Percentiles rank a stretch among this genome's conserved stretches.
phyloP scores from a whole-genome alignment of 2,888 invertebrate species.

The Epinotia ramella region DNA sequence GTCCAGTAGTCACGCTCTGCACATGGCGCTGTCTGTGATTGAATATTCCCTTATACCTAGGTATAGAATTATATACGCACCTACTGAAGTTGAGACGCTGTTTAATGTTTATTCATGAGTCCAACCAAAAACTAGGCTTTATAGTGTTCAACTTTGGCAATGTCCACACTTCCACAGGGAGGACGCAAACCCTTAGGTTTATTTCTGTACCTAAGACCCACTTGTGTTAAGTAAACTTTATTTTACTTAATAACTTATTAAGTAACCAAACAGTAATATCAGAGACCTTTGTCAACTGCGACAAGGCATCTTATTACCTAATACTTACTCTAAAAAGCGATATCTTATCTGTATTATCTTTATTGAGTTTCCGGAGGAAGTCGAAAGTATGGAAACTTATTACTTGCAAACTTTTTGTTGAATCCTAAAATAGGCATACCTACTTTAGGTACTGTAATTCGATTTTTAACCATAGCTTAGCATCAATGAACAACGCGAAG shows the following conservation, averaged over 20 bases:
- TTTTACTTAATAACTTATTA: background rate
- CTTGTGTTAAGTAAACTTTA: background rate
- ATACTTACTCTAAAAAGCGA: background rate
- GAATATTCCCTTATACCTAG: too few species aligned
- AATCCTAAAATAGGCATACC: background rate
- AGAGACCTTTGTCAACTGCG: conserved; percentile 1
- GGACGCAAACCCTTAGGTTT: too few species aligned
- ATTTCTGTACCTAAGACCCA: background rate
- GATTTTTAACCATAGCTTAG: too few species aligned
- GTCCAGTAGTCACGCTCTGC: too few species aligned
- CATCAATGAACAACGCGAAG: too few species aligned
- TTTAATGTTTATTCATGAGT: too few species aligned
- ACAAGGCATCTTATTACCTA: background rate
- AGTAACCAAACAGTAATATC: background rate
- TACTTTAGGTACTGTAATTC: background rate
- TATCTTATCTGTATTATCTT: conserved; percentile 6
- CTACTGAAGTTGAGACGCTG: too few species aligned
- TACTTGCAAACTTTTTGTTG: background rate
- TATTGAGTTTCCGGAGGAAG: background rate
- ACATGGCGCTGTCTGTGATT: too few species aligned
- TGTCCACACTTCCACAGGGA: too few species aligned
- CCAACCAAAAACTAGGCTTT: too few species aligned
- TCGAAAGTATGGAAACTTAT: background rate
- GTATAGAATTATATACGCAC: too few species aligned
- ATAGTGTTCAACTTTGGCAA: too few species aligned